phyloP scores from a whole-genome alignment of 2,888 invertebrate genomes.

The Diaphora mendica region DNA sequence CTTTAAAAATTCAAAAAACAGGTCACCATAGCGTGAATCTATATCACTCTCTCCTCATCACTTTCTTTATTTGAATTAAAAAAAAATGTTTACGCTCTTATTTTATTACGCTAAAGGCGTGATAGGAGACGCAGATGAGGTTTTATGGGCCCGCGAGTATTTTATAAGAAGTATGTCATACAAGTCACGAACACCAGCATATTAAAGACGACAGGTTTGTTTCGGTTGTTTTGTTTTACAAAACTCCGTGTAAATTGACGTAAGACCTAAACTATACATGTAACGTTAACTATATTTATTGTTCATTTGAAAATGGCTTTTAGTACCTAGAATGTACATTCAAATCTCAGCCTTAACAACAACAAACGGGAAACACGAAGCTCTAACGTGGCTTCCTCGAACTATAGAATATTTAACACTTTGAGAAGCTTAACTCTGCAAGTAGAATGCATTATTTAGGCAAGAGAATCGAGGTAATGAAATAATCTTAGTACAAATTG shows the following conservation, averaged over 20 bases:
- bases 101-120: no score
- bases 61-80: no score
- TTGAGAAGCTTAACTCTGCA: conserved; percentile 19
- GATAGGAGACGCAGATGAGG: no score
- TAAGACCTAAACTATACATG: not conserved
- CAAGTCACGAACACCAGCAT: no score
- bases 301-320: not conserved
- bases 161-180: no score
- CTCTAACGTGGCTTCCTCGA: conserved; percentile 6
- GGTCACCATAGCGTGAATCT: no score
- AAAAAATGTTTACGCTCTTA: no score
- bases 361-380: conserved; percentile 8
- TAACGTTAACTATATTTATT: not conserved
- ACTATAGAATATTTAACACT: conserved; percentile 29
- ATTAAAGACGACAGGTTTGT: no score
- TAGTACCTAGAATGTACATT: not conserved
- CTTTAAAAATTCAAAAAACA: no score
- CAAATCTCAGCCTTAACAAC: conserved; percentile 16
- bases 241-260: not conserved
- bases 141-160: no score
- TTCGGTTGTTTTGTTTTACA: not conserved
- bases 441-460: not conserved
- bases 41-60: no score
- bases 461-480: not conserved
- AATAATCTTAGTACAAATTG: not conserved